Evolutionary conservation across 2,888 invertebrate genomes (phyloP).

Genomic region (Drosophila stalkeri): DNA sequence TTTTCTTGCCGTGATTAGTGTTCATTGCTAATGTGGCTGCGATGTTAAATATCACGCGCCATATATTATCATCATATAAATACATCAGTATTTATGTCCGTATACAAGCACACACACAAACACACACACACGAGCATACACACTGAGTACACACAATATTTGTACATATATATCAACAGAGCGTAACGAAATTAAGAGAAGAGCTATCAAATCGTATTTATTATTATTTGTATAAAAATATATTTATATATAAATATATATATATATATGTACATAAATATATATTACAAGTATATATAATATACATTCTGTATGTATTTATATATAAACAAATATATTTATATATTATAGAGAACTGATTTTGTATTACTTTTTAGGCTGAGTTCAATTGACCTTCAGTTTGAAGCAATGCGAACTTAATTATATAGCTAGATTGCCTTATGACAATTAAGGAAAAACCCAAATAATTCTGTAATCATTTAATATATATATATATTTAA

Average conservation of each 20-base stretch:
- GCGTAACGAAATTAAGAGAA: slow-evolving; percentile 28
- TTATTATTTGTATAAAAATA: not conserved
- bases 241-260: not conserved
- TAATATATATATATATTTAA: not conserved
- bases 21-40: slow-evolving; percentile 66
- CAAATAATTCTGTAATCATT: not conserved
- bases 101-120: not conserved
- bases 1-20: slow-evolving; percentile 60
- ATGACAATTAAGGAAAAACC: not conserved
- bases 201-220: slow-evolving; percentile 16
- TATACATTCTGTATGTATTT: not conserved
- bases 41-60: slow-evolving; percentile 65
- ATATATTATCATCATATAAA: slow-evolving; percentile 57
- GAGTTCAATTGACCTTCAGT: not conserved
- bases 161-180: slow-evolving; percentile 25
- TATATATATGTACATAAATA: not conserved
- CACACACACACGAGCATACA: not conserved
- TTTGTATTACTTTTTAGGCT: slow-evolving; percentile 9
- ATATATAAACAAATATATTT: not conserved
- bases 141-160: not conserved
- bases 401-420: slow-evolving; percentile 12
- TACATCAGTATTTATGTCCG: slow-evolving; percentile 25
- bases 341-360: slow-evolving; percentile 1
- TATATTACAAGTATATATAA: not conserved
- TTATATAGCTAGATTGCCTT: not conserved